These are phyloP conservation scores for Ormyrus pomaceus DNA, from an alignment of 2,888 invertebrate species.

Conservation along the genomic window DNA sequence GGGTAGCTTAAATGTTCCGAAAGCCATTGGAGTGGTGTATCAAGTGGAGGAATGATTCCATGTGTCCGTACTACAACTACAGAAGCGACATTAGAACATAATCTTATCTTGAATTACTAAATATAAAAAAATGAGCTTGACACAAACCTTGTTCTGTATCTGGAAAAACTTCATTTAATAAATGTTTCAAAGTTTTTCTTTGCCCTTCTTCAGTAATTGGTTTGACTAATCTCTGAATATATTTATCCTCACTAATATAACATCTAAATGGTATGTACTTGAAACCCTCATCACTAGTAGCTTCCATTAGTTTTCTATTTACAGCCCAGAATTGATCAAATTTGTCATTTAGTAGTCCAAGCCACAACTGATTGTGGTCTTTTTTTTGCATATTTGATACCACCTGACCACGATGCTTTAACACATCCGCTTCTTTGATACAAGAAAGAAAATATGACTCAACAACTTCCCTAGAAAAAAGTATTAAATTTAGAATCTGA, in stretches of 20 bases:
- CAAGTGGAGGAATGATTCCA: constrained; percentile 90
- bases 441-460: constrained; percentile 97
- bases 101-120: too few species aligned
- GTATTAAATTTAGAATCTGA: constrained; percentile 22
- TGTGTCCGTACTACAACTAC: constrained; percentile 89
- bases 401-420: constrained; percentile 95
- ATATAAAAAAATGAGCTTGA: too few species aligned
- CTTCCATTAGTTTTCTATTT: constrained; percentile 96
- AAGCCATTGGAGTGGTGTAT: constrained; percentile 97
- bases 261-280: constrained; percentile 93
- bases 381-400: constrained; percentile 95
- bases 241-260: constrained; percentile 82
- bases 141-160: constrained; percentile 75
- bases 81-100: not conserved
- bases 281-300: constrained; percentile 86
- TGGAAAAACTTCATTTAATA: constrained; percentile 84
- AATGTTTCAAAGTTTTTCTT: constrained; percentile 83
- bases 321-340: constrained; percentile 99
- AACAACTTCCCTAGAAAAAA: constrained; percentile 85
- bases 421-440: constrained; percentile 98
- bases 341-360: constrained; percentile 95
- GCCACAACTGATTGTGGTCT: constrained; percentile 97
- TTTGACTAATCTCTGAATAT: constrained; percentile 85
- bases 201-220: constrained; percentile 87
- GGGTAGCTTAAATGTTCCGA: constrained; percentile 98